Base-by-base conservation (phyloP, 1,140 invertebrate genomes). In the Coelopa frigida region DNA sequence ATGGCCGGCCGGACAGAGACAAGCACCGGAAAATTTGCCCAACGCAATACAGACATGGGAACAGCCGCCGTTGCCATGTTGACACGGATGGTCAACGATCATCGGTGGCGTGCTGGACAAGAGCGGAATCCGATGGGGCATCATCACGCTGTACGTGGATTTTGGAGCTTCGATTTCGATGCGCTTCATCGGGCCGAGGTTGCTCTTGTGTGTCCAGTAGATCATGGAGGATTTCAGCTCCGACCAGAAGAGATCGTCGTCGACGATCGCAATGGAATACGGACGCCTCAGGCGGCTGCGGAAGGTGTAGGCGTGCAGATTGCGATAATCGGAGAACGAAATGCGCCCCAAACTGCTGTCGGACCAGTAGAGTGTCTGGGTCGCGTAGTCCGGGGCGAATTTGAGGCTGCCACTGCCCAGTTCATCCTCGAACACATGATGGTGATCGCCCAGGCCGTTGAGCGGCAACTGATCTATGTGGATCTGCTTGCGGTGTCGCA, bases 31-130 rank as follows among this genome's bases (percentile, higher is more conserved):
- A 54, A 44, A 50, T 18, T 52, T 50, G 4, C 56, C 51, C 18
- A 50, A 49, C 35, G 59, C 70, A 0, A 80, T 70, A 48, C 88
- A 91, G 10, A 86, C 61, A 59, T 89, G 82, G 12, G 81, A 79
- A 57, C 87, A 91, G 11, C 80, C 78, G 18, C 83, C 80, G 54
- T 86, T 83, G 15, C 75, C 66, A 14, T 64, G 59, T 26, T 72
- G 72, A 57, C 84, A 87, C 0, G 76, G 72, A 60, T 86, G 80
- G 4, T 65, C 50, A 0, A 49, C 43, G 0, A 37, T 17, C 2
- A 44, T 46, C 0, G 44, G 48, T 0, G 51, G 48, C 2, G 54
- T 29, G 3, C 48, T 56, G 0, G 67, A 47, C 0, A 55, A 26
- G 5, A 69, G 17, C 0, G 59, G 54, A 5, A 70, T 59, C 8